phyloP scores from a whole-genome alignment of 2,113 vertebrate species.

The Philantomba maxwellii region DNA sequence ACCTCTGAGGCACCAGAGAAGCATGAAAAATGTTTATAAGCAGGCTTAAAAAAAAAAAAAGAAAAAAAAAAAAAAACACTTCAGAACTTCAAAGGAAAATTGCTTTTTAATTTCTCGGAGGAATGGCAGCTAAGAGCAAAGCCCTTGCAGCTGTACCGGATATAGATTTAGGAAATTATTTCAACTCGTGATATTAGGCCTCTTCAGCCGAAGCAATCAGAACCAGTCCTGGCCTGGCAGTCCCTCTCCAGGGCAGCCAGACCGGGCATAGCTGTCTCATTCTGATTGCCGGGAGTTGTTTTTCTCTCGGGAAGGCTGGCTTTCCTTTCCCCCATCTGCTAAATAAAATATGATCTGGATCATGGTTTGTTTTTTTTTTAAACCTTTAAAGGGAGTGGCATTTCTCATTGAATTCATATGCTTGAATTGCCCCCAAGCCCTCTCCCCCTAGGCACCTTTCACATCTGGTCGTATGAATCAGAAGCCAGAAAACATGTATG shows the following conservation, averaged over 20 bases:
- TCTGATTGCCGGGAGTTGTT: not conserved
- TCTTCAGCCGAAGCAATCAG: not conserved
- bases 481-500: rapidly evolving
- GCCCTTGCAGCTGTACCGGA: conserved; percentile 4
- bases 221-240: not conserved
- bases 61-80: not conserved
- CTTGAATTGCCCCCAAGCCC: rapidly evolving
- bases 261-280: rapidly evolving
- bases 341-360: not conserved
- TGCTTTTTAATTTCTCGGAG: not conserved
- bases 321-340: not conserved
- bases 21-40: no score
- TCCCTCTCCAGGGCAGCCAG: not conserved
- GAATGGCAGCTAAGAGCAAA: not conserved
- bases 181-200: not conserved
- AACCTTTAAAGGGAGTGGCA: not conserved
- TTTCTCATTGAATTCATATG: not conserved
- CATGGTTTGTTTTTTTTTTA: not conserved
- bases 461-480: rapidly evolving
- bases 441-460: rapidly evolving
- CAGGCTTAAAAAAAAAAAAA: not conserved
- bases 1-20: no score
- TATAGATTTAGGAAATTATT: not conserved
- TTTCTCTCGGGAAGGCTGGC: not conserved
- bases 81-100: conserved; percentile 41